These are phyloP conservation scores for Acrocyrtus sp. DNA, from an alignment of 2,888 invertebrate species.

Conservation along the genomic window DNA sequence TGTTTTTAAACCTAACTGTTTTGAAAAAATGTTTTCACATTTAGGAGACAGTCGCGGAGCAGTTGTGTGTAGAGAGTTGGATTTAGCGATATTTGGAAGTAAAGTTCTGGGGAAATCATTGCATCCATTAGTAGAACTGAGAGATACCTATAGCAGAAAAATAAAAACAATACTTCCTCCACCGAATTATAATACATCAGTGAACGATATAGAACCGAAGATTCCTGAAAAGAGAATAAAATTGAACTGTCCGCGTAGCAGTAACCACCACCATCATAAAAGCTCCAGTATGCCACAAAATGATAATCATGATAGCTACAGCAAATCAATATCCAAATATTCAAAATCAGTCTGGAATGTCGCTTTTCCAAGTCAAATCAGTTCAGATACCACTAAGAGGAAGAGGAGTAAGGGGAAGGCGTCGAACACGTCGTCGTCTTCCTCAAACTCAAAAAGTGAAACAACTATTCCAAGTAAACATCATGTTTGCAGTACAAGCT, in stretches of 20 bases:
- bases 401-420: slow-evolving; percentile 25
- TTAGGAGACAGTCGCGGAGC: slow-evolving; percentile 38
- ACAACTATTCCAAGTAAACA: slow-evolving; percentile 19
- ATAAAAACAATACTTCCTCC: slow-evolving; percentile 32
- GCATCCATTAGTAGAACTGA: slow-evolving; percentile 41
- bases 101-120: slow-evolving; percentile 37
- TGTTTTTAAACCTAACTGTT: too few relatives aligned
- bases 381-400: slow-evolving; percentile 18
- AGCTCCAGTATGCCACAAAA: neutral
- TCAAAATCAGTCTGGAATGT: slow-evolving; percentile 12
- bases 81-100: slow-evolving; percentile 35
- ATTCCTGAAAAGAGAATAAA: slow-evolving; percentile 37
- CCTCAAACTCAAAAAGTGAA: slow-evolving; percentile 34
- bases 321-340: slow-evolving; percentile 11
- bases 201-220: slow-evolving; percentile 13
- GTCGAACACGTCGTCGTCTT: slow-evolving; percentile 29
- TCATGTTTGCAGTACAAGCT: slow-evolving; percentile 23
- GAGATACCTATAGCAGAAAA: slow-evolving; percentile 37
- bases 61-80: slow-evolving; percentile 41
- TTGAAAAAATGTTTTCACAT: too few relatives aligned
- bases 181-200: too few relatives aligned
- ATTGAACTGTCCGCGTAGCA: slow-evolving; percentile 20
- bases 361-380: slow-evolving; percentile 26
- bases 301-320: slow-evolving; percentile 15
- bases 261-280: slow-evolving; percentile 26